Conservation (phyloP, 2,888 invertebrate genomes). For the Ceratothoa steindachneri region DNA sequence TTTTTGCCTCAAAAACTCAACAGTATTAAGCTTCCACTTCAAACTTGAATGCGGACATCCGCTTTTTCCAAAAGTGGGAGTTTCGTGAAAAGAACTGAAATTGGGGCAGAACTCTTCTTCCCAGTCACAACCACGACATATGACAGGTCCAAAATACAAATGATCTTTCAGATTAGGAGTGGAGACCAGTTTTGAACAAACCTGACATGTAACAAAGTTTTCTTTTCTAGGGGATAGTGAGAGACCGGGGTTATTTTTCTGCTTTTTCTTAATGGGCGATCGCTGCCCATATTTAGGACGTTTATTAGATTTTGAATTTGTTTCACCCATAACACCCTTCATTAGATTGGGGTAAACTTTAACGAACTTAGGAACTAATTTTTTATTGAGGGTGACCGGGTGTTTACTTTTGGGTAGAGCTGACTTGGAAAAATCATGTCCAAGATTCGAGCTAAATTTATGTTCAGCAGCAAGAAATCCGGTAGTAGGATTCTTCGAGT, state of each 20-base stretch:
- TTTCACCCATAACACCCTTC: not conserved
- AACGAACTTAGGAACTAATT: not conserved
- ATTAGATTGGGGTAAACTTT: not conserved
- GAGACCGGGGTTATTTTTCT: too few species aligned
- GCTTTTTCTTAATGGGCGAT: too few species aligned
- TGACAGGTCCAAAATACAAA: not conserved
- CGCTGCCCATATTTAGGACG: too few species aligned
- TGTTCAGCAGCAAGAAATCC: not conserved
- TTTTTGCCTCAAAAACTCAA: not conserved
- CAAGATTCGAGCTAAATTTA: not conserved
- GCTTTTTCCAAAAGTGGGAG: not conserved
- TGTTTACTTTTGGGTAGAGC: too few species aligned
- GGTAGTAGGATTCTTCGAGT: not conserved
- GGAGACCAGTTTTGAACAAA: too few species aligned
- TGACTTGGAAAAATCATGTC: not conserved
- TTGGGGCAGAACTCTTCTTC: not conserved
- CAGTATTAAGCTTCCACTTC: not conserved
- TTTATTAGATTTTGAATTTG: too few species aligned
- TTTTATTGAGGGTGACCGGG: not conserved
- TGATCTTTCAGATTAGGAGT: not conserved
- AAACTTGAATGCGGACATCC: not conserved
- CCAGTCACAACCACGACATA: not conserved
- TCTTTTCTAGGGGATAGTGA: too few species aligned
- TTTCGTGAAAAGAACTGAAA: not conserved
- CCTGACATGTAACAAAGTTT: too few species aligned